Evolutionary conservation across 2,113 vertebrate genomes (phyloP).

Genomic region (Pluvialis apricaria): DNA sequence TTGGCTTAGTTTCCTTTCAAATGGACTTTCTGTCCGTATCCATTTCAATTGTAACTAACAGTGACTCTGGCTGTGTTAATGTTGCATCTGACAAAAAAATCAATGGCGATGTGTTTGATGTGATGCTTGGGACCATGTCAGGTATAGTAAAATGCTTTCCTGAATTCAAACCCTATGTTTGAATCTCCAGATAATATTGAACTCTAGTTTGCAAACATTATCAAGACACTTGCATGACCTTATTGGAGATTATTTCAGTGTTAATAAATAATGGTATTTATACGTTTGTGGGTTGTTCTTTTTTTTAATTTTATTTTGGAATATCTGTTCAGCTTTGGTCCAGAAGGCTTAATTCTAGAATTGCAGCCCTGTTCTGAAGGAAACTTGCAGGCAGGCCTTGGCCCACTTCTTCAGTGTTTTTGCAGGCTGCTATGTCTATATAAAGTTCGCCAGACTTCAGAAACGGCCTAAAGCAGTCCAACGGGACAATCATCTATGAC

Average conservation of each 20-base stretch:
- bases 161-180: background rate
- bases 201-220: background rate
- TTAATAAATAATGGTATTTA: background rate
- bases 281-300: rapidly evolving
- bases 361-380: background rate
- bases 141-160: background rate
- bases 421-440: background rate
- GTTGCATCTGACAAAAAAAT: background rate
- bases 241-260: background rate
- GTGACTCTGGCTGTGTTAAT: background rate
- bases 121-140: background rate
- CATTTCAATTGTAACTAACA: background rate
- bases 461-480: background rate
- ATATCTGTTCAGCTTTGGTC: background rate
- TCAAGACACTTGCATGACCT: background rate
- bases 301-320: background rate
- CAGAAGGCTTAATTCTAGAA: background rate
- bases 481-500: background rate
- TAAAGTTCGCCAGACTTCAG: background rate
- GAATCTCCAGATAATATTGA: background rate
- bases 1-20: background rate
- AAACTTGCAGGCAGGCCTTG: background rate
- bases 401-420: background rate
- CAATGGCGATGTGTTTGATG: background rate
- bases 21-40: background rate